Base-by-base conservation (phyloP, 2,113 vertebrate genomes). In the Agelaius phoeniceus region DNA sequence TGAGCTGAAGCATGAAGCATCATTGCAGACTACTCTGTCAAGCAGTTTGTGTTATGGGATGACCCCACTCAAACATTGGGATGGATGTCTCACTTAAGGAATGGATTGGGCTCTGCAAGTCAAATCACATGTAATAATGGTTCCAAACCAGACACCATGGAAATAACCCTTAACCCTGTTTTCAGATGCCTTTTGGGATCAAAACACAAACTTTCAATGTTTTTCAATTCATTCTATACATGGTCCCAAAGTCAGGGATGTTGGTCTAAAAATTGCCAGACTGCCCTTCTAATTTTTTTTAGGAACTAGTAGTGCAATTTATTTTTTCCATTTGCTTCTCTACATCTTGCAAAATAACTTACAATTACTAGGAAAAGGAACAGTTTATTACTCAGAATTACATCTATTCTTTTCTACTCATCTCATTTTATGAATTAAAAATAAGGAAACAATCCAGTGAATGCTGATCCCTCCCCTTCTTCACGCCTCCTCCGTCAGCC, bases 1-100 rank as follows among this genome's bases (percentile, higher is more conserved):
- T 30, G 11, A 51, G 39, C 15, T 72, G 44, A 74, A 89, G 24
- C 54, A 46, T 4, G 28, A 54, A 91, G 15, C 18, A 5, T 2
- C 28, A 74, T 17, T 0, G 0, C 12, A 59, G 44, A 9, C 52
- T 67, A 63, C 13, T 61, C 43, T 48, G 21, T 33, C 77, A 77
- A 61, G 46, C 2, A 37, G 46, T 54, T 18, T 35, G 37, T 41
- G 13, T 54, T 28, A 67, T 3, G 18, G 44, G 44, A 62, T 37
- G 27, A 72, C 24, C 6, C 33, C 33, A 41, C 20, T 61, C 0
- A 1, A 0, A 79, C 11, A 23, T 0, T 37, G 39, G 30, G 17
- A 78, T 51, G 31, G 41, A 61, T n/a, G 43, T 23, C 22, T 46
- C 41, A 55, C 37, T 37, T 46, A 30, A n/a, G 23, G 28, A 43